Base-by-base conservation (phyloP, 2,113 vertebrate species). In the Micromys minutus region DNA sequence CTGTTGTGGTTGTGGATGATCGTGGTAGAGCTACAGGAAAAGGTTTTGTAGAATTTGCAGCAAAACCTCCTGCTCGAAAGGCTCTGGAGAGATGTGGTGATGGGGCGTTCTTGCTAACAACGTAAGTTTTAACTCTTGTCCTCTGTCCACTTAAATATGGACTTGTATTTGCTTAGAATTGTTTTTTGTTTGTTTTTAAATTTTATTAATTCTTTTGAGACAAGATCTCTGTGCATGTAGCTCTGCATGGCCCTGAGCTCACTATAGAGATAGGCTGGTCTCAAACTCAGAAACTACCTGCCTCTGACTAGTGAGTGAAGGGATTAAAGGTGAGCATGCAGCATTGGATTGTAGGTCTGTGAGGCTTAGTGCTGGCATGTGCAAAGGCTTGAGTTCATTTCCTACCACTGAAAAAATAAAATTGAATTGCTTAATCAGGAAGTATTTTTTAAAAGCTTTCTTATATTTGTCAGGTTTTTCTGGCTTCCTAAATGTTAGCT, bases 1-100 rank as follows among this genome's bases (percentile, higher is more conserved):
- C 99, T 0, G 97, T 99, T 36, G 99, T 99, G 16, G 99, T 99
- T 72, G 99, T 99, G 11, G 99, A 99, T 97, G 99, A 99, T 97
- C 99, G 99, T 4, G 99, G 99, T 59, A 99, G 99, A 97, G 99
- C 99, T 77, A 99, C 99, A 0, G 99, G 99, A 92, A 99, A 98
- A 98, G 99, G 99, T 85, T 98, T 99, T 8, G 99, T 99, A 95
- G 99, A 99, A 97, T 99, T 99, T 97, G 99, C 99, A 45, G 99
- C 99, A 89, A 99, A 99, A 97, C 99, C 98, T 93, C 98, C 99
- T 50, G 99, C 99, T 22, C 98, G 99, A 93, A 99, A 99, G 97
- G 99, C 99, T 93, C 97, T 99, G 96, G 99, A 99, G 97, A 98
- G 99, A 94, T 99, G 99, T 98, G 98, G 98, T 7, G 99, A 99